Conservation (phyloP, 2,113 vertebrate genomes). For the Proterorhinus semilunaris region DNA sequence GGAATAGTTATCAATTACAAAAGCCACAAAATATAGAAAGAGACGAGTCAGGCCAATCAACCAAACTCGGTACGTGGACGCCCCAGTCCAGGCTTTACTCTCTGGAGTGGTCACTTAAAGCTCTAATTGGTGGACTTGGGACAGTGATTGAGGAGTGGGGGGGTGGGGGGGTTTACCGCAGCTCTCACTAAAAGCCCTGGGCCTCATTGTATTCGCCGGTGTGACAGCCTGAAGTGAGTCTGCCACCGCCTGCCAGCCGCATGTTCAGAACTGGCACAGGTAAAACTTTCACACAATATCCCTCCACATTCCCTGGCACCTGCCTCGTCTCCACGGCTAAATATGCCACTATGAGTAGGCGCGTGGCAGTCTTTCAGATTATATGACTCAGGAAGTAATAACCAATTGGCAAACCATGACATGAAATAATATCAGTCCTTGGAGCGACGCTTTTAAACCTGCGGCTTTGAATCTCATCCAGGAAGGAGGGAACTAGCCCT, state of each 20-base stretch:
- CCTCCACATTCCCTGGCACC: conserved; percentile 32
- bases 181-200: not conserved
- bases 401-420: conserved; percentile 61
- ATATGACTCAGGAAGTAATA: conserved; percentile 64
- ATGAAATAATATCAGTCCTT: conserved; percentile 51
- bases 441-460: conserved; percentile 53
- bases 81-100: not conserved
- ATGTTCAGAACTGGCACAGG: conserved; percentile 51
- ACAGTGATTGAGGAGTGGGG: conserved; percentile 1
- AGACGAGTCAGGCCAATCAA: not conserved
- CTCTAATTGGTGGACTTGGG: not conserved
- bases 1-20: too few species aligned
- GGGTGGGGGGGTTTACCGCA: not conserved
- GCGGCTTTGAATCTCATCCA: conserved; percentile 44
- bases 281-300: conserved; percentile 28
- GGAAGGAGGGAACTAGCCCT: conserved; percentile 45
- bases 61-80: not conserved
- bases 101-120: not conserved
- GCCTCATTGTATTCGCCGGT: conserved; percentile 33
- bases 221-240: conserved; percentile 40
- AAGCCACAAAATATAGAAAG: too few species aligned
- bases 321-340: conserved; percentile 61
- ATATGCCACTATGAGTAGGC: conserved; percentile 63
- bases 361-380: conserved; percentile 57
- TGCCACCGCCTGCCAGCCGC: conserved; percentile 48